phyloP scores from a whole-genome alignment of 1,140 invertebrate genomes.

The Lysiphlebus fabarum region DNA sequence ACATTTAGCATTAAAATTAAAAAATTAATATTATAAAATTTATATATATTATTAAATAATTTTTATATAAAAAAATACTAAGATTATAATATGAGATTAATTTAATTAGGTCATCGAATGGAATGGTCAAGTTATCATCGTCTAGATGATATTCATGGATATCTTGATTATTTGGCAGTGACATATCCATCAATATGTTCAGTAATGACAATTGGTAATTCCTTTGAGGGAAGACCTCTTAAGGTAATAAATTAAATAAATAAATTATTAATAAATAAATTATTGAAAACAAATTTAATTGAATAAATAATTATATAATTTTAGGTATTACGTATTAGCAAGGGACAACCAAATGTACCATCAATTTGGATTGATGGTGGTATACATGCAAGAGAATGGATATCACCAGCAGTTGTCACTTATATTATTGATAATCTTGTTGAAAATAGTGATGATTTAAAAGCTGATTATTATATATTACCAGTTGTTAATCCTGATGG shows the following conservation, averaged over 20 bases:
- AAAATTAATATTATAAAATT: too few relatives aligned
- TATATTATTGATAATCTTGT: slow-evolving; percentile 72
- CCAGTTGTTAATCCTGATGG: slow-evolving; percentile 66
- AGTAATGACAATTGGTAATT: slow-evolving; percentile 72
- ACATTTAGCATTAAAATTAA: too few relatives aligned
- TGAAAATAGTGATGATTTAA: slow-evolving; percentile 65
- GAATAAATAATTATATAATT: slow-evolving; percentile 7
- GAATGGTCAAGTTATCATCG: slow-evolving; percentile 78
- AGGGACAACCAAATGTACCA: slow-evolving; percentile 42
- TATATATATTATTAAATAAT: too few relatives aligned
- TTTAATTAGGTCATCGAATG: slow-evolving; percentile 65
- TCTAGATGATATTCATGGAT: slow-evolving; percentile 68
- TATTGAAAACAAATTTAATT: slow-evolving; percentile 9
- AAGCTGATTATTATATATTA: slow-evolving; percentile 62
- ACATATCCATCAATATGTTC: slow-evolving; percentile 72
- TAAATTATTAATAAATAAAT: slow-evolving; percentile 10
- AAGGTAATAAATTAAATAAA: slow-evolving; percentile 56
- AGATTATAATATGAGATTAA: too few relatives aligned
- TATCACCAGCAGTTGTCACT: slow-evolving; percentile 67
- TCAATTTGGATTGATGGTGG: slow-evolving; percentile 65
- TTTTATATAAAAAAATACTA: too few relatives aligned
- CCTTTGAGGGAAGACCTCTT: slow-evolving; percentile 69
- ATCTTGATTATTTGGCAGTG: slow-evolving; percentile 71
- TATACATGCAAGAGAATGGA: slow-evolving; percentile 77
- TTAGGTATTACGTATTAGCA: slow-evolving; percentile 64